Percentiles rank a stretch among this genome's conserved stretches.
These are phyloP conservation scores for Todiramphus saurophagus DNA, from an alignment of 2,113 vertebrate genomes.

Conservation along the genomic window DNA sequence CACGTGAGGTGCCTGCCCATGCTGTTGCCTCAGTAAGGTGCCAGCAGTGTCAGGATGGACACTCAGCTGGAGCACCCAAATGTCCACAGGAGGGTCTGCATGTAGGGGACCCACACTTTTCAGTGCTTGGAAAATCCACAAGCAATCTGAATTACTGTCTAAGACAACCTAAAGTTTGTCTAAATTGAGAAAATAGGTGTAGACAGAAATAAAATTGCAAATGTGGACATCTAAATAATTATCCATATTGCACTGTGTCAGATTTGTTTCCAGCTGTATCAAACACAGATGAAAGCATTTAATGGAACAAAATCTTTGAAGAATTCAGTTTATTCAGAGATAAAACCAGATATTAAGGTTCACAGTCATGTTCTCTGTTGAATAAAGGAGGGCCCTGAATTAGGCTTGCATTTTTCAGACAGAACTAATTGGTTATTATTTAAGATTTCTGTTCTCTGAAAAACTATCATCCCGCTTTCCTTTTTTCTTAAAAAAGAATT, in stretches of 20 bases:
- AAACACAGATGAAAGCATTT: conserved; percentile 21
- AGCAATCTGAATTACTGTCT: neutral
- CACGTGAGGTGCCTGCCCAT: neutral
- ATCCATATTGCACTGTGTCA: neutral
- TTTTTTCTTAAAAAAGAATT: neutral
- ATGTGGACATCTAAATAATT: neutral
- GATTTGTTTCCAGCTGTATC: neutral
- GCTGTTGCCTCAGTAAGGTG: neutral
- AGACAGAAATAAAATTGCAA: conserved; percentile 1
- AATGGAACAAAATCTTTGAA: conserved; percentile 17
- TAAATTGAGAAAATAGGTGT: conserved; percentile 6
- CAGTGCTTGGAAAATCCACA: neutral
- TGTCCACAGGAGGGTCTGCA: neutral
- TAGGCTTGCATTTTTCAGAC: neutral
- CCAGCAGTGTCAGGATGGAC: neutral
- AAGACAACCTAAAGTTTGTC: neutral
- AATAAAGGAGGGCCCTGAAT: neutral
- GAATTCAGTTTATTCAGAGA: neutral
- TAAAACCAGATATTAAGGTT: neutral
- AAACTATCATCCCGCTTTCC: neutral
- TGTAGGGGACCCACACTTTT: neutral
- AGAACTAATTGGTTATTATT: neutral
- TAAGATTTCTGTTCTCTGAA: neutral
- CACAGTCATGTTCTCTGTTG: neutral
- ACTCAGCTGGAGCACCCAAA: neutral